Evolutionary conservation across 2,113 vertebrate genomes (phyloP).

Genomic region (Bothrops jararaca): DNA sequence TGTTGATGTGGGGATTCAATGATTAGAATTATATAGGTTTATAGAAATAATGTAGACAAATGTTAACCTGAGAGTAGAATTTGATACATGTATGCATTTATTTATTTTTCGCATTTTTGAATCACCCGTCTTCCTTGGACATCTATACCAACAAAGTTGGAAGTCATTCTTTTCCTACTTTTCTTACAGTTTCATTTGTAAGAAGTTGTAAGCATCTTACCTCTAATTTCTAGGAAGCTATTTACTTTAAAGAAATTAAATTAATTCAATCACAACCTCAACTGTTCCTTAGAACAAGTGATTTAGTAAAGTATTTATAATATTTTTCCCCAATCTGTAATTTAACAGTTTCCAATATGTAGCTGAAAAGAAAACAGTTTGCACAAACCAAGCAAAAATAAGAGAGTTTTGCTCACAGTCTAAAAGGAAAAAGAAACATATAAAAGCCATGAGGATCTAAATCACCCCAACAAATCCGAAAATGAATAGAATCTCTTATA

Average conservation of each 20-base stretch:
- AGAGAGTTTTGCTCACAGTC: background rate
- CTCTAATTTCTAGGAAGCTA: background rate
- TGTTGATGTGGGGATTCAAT: background rate
- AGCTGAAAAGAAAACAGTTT: background rate
- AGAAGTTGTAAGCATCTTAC: background rate
- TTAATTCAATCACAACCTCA: background rate
- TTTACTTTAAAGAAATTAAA: background rate
- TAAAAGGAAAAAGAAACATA: background rate
- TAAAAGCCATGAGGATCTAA: background rate
- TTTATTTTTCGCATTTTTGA: background rate
- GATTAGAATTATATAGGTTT: background rate
- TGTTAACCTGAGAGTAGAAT: background rate
- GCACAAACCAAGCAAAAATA: background rate
- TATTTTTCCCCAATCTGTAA: background rate
- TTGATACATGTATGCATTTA: background rate
- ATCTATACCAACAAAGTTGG: background rate
- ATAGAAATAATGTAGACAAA: background rate
- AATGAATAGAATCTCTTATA: background rate
- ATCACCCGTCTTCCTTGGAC: background rate
- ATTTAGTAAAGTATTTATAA: background rate
- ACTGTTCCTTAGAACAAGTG: background rate
- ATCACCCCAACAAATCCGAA: background rate
- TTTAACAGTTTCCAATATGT: background rate
- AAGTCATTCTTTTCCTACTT: background rate
- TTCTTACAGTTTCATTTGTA: background rate